These are phyloP conservation scores for Ailuropoda melanoleuca DNA, from an alignment of 2,113 vertebrate genomes.

Conservation along the genomic window DNA sequence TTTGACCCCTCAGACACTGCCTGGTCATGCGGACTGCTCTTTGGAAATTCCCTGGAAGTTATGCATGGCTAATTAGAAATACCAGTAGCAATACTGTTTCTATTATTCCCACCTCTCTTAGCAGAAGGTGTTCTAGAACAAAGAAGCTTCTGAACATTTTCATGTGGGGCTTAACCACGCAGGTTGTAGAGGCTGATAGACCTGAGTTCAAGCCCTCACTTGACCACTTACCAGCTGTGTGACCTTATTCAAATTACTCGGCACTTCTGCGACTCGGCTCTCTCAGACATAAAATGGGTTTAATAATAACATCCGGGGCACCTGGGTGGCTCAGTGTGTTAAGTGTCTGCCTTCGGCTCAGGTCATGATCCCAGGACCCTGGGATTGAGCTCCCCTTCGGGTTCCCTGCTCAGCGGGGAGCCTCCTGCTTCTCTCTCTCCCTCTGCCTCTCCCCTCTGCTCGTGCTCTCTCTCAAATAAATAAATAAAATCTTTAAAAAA, in stretches of 20 bases:
- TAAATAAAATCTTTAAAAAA: neutral
- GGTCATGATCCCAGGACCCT: neutral
- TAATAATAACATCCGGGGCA: neutral
- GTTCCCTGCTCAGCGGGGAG: too few species aligned
- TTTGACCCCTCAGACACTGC: neutral
- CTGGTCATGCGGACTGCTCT: neutral
- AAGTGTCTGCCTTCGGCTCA: neutral
- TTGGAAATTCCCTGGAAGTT: neutral
- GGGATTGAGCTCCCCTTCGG: neutral
- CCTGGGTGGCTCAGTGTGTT: neutral
- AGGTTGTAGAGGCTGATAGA: neutral
- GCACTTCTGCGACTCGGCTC: neutral
- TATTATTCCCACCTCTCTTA: neutral
- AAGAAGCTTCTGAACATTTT: neutral
- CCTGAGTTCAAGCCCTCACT: neutral
- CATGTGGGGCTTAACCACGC: neutral
- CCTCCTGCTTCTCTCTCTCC: too few species aligned
- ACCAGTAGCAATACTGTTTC: neutral
- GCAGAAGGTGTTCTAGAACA: neutral
- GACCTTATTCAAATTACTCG: neutral
- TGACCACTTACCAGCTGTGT: neutral
- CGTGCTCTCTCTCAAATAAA: neutral
- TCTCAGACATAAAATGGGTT: neutral
- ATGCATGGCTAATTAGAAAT: neutral
- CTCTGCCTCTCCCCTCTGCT: too few species aligned